Base-by-base conservation (phyloP, 2,797 vertebrate species). In the Sebastes goodei region DNA sequence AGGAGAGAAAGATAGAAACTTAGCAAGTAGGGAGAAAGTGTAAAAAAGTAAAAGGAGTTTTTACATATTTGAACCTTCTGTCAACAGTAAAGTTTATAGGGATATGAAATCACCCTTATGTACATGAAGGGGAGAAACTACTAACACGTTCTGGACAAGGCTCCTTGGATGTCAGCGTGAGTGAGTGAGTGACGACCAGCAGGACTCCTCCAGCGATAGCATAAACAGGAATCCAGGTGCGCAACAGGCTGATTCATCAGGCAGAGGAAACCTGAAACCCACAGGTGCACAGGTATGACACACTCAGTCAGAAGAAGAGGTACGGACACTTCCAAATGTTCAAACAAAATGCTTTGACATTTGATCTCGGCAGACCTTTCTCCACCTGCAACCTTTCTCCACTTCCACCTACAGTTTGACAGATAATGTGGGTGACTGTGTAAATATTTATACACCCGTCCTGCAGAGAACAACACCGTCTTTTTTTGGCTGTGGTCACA, bases 161-260 rank as follows among this genome's bases (percentile, higher is more conserved):
- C 59, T 81, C 63, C 42, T 21, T 27, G 9, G 69, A 46, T 53
- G 52, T 78, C 67, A 71, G 42, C 61, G 12, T 42, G 38, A 69
- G 59, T 33, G 87, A 90, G 10, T 33, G 73, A 80, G 42, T 78
- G 74, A 63, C 81, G 83, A 73, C 68, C 82, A 80, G 86, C 82
- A 86, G 80, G 63, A 71, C 52, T 74, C 32, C 30, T 59, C 10
- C 52, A 74, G 46, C 69, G 55, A 56, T 17, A 55, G 75, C 42
- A 77, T 74, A 84, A 90, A 84, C 80, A 88, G 53, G 86, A 73
- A 68, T 69, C 76, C 91, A 93, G 91, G 90, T 92, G 90, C 78
- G 7, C 33, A 23, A 77, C 60, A 62, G 63, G 59, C 55, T 57
- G 63, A 75, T 78, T 21, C 25, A 74, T 33, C 64, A 74, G 60